Conservation (phyloP, 1,140 invertebrate genomes). For the Globodera rostochiensis region DNA sequence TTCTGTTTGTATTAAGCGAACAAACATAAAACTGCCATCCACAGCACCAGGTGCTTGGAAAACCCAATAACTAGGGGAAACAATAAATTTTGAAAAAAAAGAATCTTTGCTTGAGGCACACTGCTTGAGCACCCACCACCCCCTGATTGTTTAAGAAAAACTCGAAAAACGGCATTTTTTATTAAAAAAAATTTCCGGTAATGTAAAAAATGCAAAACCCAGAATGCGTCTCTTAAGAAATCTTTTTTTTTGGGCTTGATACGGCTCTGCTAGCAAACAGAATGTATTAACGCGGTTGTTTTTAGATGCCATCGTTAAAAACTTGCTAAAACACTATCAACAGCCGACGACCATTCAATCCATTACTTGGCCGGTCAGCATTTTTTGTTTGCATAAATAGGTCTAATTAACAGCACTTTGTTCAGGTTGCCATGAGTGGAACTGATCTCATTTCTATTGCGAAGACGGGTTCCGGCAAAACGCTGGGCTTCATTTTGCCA, state of each 20-base stretch:
- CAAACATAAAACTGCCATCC: too few relatives aligned
- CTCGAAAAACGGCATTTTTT: too few relatives aligned
- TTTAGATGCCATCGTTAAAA: slow-evolving; percentile 38
- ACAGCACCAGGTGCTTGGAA: too few relatives aligned
- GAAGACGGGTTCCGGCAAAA: slow-evolving; percentile 87
- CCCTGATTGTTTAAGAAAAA: too few relatives aligned
- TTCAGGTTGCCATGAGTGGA: slow-evolving; percentile 77
- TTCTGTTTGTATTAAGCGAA: neutral
- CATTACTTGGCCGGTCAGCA: slow-evolving; percentile 68
- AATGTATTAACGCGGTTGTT: neutral
- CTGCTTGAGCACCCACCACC: too few relatives aligned
- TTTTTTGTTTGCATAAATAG: slow-evolving; percentile 67
- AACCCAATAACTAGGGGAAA: too few relatives aligned
- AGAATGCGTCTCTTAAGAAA: neutral
- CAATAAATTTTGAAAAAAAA: too few relatives aligned
- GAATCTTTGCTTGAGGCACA: too few relatives aligned
- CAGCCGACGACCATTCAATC: slow-evolving; percentile 66
- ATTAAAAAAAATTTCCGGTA: too few relatives aligned
- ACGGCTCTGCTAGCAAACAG: too few relatives aligned
- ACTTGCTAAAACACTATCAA: slow-evolving; percentile 52
- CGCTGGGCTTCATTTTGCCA: slow-evolving; percentile 71
- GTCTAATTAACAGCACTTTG: slow-evolving; percentile 72
- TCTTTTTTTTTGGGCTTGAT: neutral
- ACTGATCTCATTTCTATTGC: slow-evolving; percentile 88
- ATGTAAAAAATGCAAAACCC: too few relatives aligned